Conservation (phyloP, 35 echinoderm and acorn worm species). For the Lytechinus pictus region DNA sequence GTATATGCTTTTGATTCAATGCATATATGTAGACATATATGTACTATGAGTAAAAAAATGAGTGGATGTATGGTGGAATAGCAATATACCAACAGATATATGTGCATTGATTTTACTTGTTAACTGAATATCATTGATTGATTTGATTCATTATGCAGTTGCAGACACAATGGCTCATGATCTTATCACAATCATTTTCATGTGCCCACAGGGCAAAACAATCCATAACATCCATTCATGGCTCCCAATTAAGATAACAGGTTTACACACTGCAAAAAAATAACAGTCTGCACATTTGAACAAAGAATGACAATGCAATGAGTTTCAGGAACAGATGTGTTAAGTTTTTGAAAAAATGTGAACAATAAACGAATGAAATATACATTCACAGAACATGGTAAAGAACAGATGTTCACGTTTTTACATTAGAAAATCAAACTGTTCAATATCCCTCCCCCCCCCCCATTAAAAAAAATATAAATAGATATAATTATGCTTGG, state of each 20-base stretch:
- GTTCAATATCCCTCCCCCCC: too few relatives aligned
- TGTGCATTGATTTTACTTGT: too few relatives aligned
- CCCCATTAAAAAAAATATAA: too few relatives aligned
- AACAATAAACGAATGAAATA: not conserved
- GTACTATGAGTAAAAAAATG: too few relatives aligned
- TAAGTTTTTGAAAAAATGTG: not conserved
- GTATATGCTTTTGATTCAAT: too few relatives aligned
- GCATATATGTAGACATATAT: too few relatives aligned
- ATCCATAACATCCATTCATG: not conserved
- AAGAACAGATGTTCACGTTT: not conserved
- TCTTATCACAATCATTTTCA: too few relatives aligned
- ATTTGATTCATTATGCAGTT: not conserved
- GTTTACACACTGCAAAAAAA: not conserved
- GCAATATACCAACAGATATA: too few relatives aligned
- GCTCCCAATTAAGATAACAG: not conserved
- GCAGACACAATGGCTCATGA: not conserved
- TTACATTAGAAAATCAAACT: not conserved
- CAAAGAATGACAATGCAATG: not conserved
- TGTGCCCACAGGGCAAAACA: not conserved
- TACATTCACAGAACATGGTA: not conserved
- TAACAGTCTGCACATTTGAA: not conserved
- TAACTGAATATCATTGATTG: not conserved
- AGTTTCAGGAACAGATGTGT: not conserved
- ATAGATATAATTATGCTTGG: too few relatives aligned
- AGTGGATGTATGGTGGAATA: too few relatives aligned